Evolutionary conservation across 2,797 vertebrate genomes (phyloP).

Genomic region (Siniperca undulata): DNA sequence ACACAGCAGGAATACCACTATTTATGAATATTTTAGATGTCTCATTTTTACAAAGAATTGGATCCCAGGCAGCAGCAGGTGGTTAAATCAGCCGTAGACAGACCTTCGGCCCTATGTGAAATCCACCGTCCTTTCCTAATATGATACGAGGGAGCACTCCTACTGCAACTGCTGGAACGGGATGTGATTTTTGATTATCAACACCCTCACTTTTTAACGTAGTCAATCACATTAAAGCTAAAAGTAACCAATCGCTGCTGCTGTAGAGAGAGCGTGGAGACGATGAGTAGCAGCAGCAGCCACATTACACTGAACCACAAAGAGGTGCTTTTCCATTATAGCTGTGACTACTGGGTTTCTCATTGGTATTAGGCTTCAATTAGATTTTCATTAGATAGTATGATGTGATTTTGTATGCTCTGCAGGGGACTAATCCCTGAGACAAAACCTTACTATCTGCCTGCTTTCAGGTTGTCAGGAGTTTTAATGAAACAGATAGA

Average conservation of each 20-base stretch:
- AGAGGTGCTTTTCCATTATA: conserved; percentile 54
- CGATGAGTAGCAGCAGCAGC: conserved; percentile 44
- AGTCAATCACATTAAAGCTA: conserved; percentile 68
- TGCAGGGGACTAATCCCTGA: conserved; percentile 47
- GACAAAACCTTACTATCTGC: conserved; percentile 41
- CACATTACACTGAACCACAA: conserved; percentile 30
- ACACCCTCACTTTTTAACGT: conserved; percentile 54
- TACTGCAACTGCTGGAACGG: conserved; percentile 55
- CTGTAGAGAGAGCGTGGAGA: conserved; percentile 9
- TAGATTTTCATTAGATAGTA: conserved; percentile 72
- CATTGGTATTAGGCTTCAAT: conserved; percentile 55
- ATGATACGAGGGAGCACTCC: conserved; percentile 48
- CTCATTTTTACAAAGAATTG: background rate
- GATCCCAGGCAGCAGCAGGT: conserved; percentile 26
- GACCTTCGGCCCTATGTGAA: conserved; percentile 40
- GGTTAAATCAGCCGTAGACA: conserved; percentile 41
- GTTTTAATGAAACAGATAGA: conserved; percentile 49
- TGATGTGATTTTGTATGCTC: conserved; percentile 67
- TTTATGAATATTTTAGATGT: conserved; percentile 13
- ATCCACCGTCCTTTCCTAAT: conserved; percentile 51
- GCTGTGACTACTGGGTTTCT: conserved; percentile 63
- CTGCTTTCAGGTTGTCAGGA: conserved; percentile 31
- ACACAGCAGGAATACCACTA: background rate
- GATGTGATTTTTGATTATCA: conserved; percentile 75
- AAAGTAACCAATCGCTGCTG: conserved; percentile 57